phyloP scores from a whole-genome alignment of 1,140 invertebrate species.

The Dinothrombium tinctorium region DNA sequence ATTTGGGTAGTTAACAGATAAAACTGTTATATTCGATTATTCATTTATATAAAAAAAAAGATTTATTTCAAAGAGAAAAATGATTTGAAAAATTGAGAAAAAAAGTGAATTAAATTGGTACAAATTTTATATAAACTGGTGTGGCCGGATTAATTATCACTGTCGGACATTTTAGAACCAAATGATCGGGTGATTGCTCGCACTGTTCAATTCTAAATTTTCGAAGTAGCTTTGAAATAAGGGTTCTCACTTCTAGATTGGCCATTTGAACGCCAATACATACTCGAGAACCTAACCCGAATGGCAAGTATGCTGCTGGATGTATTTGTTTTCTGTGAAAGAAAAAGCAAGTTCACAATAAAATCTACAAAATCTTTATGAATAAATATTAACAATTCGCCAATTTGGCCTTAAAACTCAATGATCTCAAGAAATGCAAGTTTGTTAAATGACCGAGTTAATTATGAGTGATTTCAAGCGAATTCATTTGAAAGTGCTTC shows the following conservation, averaged over 20 bases:
- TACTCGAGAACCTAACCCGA: slow-evolving; percentile 29
- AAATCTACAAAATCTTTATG: no score
- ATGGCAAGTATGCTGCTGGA: slow-evolving; percentile 40
- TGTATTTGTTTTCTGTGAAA: slow-evolving; percentile 18
- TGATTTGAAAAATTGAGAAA: no score
- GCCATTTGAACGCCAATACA: slow-evolving; percentile 11
- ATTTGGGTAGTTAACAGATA: no score
- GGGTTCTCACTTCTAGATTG: neutral
- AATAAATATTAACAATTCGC: neutral
- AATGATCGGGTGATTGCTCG: neutral
- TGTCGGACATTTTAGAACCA: neutral
- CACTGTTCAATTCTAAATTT: neutral
- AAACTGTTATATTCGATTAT: no score
- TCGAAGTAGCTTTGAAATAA: neutral
- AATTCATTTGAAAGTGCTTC: no score
- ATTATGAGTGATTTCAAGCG: no score
- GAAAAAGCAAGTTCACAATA: no score
- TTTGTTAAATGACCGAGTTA: no score
- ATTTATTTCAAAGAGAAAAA: no score
- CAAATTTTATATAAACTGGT: slow-evolving; percentile 1
- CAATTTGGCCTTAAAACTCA: neutral
- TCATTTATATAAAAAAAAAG: no score
- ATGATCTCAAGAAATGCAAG: no score
- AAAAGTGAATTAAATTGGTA: no score
- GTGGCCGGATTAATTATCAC: neutral